These are phyloP conservation scores for Hemibagrus wyckioides DNA, from an alignment of 2,113 vertebrate genomes.

Conservation along the genomic window DNA sequence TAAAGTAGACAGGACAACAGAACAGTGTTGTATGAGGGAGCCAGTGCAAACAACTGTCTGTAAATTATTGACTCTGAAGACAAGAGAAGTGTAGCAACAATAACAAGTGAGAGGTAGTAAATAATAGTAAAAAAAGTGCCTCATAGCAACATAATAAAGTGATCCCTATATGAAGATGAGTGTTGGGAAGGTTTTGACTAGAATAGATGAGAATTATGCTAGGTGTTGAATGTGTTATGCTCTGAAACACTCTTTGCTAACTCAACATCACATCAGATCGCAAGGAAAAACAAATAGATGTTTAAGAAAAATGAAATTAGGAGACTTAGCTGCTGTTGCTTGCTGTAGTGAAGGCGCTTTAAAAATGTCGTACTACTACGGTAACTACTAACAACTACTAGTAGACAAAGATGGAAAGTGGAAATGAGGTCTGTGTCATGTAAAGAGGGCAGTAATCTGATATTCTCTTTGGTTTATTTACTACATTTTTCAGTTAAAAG, in stretches of 20 bases:
- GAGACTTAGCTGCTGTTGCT: neutral
- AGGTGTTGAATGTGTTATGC: neutral
- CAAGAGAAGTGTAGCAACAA: neutral
- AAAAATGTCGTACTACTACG: neutral
- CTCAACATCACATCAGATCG: neutral
- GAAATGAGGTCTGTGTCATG: neutral
- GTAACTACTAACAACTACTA: no score
- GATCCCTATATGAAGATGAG: neutral
- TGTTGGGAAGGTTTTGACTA: neutral
- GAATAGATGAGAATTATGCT: neutral
- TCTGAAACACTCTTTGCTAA: neutral
- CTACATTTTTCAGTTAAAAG: conserved; percentile 11
- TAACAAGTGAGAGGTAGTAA: neutral
- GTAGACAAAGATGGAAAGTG: neutral
- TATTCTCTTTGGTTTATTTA: neutral
- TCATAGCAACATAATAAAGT: neutral
- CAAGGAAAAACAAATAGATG: neutral
- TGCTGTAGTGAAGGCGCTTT: neutral
- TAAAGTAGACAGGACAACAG: neutral
- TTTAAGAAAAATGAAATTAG: neutral
- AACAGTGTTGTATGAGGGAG: neutral
- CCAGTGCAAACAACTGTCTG: conserved; percentile 10
- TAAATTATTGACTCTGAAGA: neutral
- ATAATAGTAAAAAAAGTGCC: neutral
- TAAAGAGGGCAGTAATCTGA: neutral